Percentiles rank a stretch among this genome's conserved stretches.
Evolutionary conservation across 2,888 invertebrate species (phyloP).

Genomic region (Polietes domitor): DNA sequence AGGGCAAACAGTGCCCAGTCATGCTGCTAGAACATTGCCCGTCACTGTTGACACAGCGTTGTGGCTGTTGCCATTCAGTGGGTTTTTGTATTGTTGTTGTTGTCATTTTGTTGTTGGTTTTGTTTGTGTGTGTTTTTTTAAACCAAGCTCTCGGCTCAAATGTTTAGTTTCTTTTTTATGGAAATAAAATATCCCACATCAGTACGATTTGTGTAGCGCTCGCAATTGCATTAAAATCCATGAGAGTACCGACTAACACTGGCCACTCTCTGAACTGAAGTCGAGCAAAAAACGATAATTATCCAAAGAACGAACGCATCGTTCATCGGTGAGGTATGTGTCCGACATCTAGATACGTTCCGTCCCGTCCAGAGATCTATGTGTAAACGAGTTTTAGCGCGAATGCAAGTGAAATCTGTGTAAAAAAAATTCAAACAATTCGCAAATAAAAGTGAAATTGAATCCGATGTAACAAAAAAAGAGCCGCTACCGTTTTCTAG

Average conservation of each 20-base stretch:
- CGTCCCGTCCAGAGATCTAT: not conserved
- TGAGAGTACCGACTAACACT: too few relatives aligned
- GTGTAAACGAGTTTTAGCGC: not conserved
- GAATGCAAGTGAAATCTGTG: not conserved
- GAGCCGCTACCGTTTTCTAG: not conserved
- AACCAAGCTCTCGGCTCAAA: constrained; percentile 60
- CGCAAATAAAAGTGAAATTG: constrained; percentile 33
- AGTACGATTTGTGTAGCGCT: constrained; percentile 73
- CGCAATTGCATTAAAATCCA: constrained; percentile 70
- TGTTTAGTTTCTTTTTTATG: constrained; percentile 51
- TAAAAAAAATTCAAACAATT: not conserved
- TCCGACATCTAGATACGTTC: not conserved
- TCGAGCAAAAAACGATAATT: constrained; percentile 6
- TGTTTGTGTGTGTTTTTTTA: constrained; percentile 42
- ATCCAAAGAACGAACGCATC: not conserved
- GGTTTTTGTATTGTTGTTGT: not conserved
- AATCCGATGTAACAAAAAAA: not conserved
- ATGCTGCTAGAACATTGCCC: constrained; percentile 21
- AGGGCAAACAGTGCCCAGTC: too few relatives aligned
- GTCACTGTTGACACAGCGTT: constrained; percentile 42
- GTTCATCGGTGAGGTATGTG: not conserved
- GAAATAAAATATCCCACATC: constrained; percentile 62
- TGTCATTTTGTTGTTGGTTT: constrained; percentile 10
- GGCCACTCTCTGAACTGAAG: not conserved
- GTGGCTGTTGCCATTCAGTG: not conserved